Percentiles rank a stretch among this genome's conserved stretches.
phyloP scores from a whole-genome alignment of 2,797 vertebrate genomes.

The Silurus aristotelis region DNA sequence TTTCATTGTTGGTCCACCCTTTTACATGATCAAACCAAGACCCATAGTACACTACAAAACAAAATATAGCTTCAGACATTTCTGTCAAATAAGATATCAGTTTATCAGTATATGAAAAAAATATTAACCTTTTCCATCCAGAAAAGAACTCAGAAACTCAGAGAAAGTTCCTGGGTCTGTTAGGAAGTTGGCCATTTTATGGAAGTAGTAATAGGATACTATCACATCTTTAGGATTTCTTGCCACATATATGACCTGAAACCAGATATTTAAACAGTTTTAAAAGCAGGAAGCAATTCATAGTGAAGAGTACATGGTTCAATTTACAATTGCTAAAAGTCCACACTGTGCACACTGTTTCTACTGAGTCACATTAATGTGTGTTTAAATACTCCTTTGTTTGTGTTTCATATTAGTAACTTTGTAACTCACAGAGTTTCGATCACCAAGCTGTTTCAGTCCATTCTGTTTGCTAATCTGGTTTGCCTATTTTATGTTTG shows the following conservation, averaged over 20 bases:
- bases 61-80: conserved; percentile 7
- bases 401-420: no score
- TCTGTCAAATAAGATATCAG: not conserved
- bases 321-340: not conserved
- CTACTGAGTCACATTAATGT: no score
- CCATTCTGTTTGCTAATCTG: no score
- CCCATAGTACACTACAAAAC: conserved; percentile 76
- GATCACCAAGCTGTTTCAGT: no score
- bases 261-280: not conserved
- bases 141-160: conserved; percentile 76
- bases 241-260: conserved; percentile 83
- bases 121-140: conserved; percentile 73
- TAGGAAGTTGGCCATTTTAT: conserved; percentile 83
- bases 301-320: no score
- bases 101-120: not conserved
- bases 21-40: conserved; percentile 89
- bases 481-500: no score
- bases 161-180: conserved; percentile 73
- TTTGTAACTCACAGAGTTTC: no score
- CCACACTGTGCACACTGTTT: no score
- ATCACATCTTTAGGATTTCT: conserved; percentile 86
- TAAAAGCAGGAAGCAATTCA: not conserved
- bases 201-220: conserved; percentile 87
- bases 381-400: no score
- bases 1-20: conserved; percentile 76